Evolutionary conservation across 92 coral and sea anemone species (phyloP).

Genomic region (Epizoanthus ramosus): DNA sequence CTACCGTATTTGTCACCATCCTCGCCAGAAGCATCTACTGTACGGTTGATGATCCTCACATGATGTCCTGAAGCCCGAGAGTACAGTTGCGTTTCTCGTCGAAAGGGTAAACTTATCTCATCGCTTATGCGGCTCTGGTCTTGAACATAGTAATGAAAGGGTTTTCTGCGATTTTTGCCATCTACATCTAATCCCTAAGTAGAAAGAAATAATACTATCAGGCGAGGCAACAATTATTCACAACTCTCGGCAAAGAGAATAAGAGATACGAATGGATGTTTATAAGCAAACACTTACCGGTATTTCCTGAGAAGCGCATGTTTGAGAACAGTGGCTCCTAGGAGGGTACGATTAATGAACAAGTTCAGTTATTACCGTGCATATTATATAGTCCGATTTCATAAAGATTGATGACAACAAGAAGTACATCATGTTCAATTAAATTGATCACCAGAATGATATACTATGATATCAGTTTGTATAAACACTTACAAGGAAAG

Average conservation of each 20-base stretch:
- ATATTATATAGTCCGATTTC: neutral
- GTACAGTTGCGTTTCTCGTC: constrained; percentile 83
- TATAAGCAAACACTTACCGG: neutral
- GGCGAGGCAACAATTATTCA: neutral
- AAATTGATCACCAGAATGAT: too few species aligned
- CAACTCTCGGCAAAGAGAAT: too few species aligned
- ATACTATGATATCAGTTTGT: neutral
- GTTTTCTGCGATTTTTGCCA: constrained; percentile 12
- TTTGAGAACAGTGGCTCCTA: constrained; percentile 19
- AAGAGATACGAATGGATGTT: neutral
- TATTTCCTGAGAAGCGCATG: neutral
- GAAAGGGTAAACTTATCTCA: constrained; percentile 77
- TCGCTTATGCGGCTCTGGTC: constrained; percentile 68
- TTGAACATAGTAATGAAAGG: constrained; percentile 59
- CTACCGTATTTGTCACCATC: constrained; percentile 84
- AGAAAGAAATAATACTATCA: neutral
- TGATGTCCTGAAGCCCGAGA: constrained; percentile 88
- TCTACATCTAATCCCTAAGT: constrained; percentile 14
- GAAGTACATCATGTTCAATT: neutral
- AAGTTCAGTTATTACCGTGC: neutral
- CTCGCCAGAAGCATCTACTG: constrained; percentile 75
- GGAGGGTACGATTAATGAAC: neutral
- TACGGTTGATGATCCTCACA: constrained; percentile 71
- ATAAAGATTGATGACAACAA: neutral
- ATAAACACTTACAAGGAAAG: constrained; percentile 69